phyloP scores from a whole-genome alignment of 2,113 vertebrate species.

The Melospiza georgiana region DNA sequence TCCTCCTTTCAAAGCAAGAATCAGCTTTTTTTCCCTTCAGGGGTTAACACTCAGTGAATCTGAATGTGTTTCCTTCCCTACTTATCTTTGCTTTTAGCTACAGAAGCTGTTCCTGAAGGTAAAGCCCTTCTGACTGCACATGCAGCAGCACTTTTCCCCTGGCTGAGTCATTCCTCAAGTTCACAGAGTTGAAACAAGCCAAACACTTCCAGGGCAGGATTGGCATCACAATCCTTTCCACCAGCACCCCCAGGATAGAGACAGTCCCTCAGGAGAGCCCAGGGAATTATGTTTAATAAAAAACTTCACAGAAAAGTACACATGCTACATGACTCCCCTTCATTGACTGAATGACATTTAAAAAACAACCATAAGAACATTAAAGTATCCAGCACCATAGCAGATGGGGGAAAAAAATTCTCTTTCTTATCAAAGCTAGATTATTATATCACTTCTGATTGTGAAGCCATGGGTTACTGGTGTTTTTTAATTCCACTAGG shows the following conservation, averaged over 20 bases:
- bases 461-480: background rate
- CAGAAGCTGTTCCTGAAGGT: background rate
- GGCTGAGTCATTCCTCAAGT: conserved; percentile 16
- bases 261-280: background rate
- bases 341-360: background rate
- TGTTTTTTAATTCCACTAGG: background rate
- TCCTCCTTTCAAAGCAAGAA: background rate
- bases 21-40: background rate
- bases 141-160: background rate
- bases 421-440: conserved; percentile 3
- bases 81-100: background rate
- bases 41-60: background rate
- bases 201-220: background rate
- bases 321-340: background rate
- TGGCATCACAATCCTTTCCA: background rate
- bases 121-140: background rate
- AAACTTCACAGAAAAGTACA: background rate
- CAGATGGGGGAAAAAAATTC: background rate
- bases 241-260: background rate
- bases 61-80: background rate
- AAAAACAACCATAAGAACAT: background rate
- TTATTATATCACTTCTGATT: background rate
- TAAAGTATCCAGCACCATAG: background rate
- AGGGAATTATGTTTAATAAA: background rate
- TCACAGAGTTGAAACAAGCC: background rate